Base-by-base conservation (phyloP, 2,113 vertebrate genomes). In the Sisor rabdophorus region DNA sequence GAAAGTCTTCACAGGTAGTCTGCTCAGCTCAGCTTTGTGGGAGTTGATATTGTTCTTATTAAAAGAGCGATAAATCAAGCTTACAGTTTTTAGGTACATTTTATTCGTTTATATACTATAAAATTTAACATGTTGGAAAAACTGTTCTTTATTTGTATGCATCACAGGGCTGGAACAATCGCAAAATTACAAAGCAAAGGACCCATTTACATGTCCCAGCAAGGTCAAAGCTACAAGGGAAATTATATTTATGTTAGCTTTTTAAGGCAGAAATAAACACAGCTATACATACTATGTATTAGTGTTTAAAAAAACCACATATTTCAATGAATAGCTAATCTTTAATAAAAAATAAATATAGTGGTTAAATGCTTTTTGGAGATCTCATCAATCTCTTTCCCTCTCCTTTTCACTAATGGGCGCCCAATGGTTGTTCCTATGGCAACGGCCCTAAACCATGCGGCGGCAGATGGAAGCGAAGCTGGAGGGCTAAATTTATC, bases 401-500 rank as follows among this genome's bases (percentile, higher is more conserved):
- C 84, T 79, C 86, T 87, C 87, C 88, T 81, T 78, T 85, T 82
- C 87, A 87, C 87, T 88, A 89, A 90, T 87, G 87, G 89, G 89
- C 85, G 89, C 89, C 87, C 89, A 88, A 87, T 76, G 84, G 89
- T 89, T 87, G 91, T 92, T 92, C 87, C 91, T 89, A 92, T 91
- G 89, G 90, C 86, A 91, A 92, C 91, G 85, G 89, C 87, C 89
- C 90, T 88, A 92, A 91, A 92, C 90, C 89, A 91, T 90, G 90
- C 87, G 86, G 89, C 88, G 90, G 89, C 90, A 91, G 90, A 92
- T 91, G 89, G 90, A 92, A 87, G 88, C 86, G 90, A 89, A 91
- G 88, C 89, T 90, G 82, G 86, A 90, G 86, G 88, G 90, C 91
- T 91, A 92, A 90, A 92, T 91, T 89, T 92, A 91, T 91, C 91